Evolutionary conservation across 2,888 invertebrate genomes (phyloP), one percentile per base, ranked within the genome.

Genomic region (Poecilobothrus nobilitatus): DNA sequence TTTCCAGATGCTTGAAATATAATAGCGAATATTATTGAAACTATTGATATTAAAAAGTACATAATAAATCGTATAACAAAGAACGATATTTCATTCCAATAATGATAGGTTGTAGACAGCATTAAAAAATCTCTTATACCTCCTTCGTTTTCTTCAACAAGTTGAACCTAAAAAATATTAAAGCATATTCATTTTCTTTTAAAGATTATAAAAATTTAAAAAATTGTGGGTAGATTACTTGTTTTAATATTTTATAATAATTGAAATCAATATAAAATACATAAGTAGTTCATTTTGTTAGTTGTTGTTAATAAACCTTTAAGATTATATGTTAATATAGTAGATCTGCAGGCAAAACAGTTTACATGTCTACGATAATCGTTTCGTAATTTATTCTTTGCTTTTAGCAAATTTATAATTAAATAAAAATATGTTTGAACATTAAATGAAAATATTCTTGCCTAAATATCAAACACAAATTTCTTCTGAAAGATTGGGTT

Each of bases 71-170:
- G 77, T 61, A 79, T 74, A 2, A 79, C 68, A 69, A 76, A 81
- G 70, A 82, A 81, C 1, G 79, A 78, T 3, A 81, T 72, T 10
- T 79, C 80, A 70, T 82, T 80, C 0, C 82, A 72, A 72, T 75
- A 81, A 65, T 79, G 79, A 71, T 77, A 74, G 34, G 79, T 78
- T 5, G 82, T 80, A 0, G 81, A 80, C 44, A 82, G 72, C 34
- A 70, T 67, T 20, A 69, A 22, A 18, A 65, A 69, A 64, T 65
- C n/a, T 21, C 12, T 37, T 20, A 65, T 65, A 10, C 65, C 34
- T 64, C 66, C n/a, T 44, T 65, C 22, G 64, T 68, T 10, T 66
- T 63, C 2, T 67, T 41, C 37, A 63, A 76, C 74, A 6, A 81
- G 75, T 70, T 78, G 80, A 68, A 79, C 79, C 75, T 75, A 64